phyloP scores from a whole-genome alignment of 2,888 invertebrate genomes.

The Erebia aethiops region DNA sequence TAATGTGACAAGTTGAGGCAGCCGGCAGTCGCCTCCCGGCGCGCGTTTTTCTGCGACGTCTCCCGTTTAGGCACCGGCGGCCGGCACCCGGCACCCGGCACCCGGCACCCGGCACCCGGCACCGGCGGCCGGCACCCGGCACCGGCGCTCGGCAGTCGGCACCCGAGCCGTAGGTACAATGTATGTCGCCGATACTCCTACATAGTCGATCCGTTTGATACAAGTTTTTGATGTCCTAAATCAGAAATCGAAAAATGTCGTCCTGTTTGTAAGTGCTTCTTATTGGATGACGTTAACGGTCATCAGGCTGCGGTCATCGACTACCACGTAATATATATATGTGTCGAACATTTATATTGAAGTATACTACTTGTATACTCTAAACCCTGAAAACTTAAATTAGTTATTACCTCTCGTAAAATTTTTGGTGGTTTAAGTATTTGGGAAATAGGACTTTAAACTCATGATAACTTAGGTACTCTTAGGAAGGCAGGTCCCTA shows the following conservation, averaged over 20 bases:
- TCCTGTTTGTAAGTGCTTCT: not conserved
- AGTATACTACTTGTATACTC: no score
- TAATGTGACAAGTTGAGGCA: constrained; percentile 20
- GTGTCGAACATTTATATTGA: no score
- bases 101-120: constrained; percentile 10
- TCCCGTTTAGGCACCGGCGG: constrained; percentile 24
- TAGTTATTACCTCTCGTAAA: no score
- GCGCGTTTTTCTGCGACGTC: constrained; percentile 24
- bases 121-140: constrained; percentile 6
- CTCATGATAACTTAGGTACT: no score
- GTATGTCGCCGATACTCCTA: not conserved
- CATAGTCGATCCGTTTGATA: not conserved
- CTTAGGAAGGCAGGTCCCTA: no score
- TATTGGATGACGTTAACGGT: not conserved
- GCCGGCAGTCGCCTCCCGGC: not conserved
- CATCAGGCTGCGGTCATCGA: no score
- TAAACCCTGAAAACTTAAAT: no score
- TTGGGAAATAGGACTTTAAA: no score
- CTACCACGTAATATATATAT: not conserved
- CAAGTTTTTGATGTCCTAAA: constrained; percentile 7
- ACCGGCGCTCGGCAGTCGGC: not conserved
- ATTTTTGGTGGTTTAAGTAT: no score
- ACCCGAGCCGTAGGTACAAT: not conserved
- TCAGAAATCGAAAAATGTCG: constrained; percentile 8
- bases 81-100: not conserved